Evolutionary conservation across 2,888 invertebrate species (phyloP).

Genomic region (Merodon equestris): DNA sequence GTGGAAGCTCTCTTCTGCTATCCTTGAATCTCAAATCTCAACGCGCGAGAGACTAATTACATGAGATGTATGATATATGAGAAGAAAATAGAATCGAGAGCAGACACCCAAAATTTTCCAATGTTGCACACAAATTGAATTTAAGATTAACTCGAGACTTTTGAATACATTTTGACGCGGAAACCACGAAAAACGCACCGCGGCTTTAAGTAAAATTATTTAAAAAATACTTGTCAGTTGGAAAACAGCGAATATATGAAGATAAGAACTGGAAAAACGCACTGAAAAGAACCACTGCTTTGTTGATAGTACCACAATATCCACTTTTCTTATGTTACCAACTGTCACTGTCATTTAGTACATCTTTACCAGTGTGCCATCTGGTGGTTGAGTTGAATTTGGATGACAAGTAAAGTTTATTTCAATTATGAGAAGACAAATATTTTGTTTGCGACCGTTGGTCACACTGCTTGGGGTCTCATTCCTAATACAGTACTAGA

Average conservation of each 20-base stretch:
- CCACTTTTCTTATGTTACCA: slow-evolving; percentile 56
- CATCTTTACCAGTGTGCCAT: slow-evolving; percentile 39
- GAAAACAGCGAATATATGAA: slow-evolving; percentile 32
- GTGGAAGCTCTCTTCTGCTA: slow-evolving; percentile 39
- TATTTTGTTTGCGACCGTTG: too few species aligned
- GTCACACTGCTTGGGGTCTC: too few species aligned
- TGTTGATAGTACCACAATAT: slow-evolving; percentile 61
- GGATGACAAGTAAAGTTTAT: not conserved
- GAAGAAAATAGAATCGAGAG: slow-evolving; percentile 28
- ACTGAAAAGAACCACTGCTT: slow-evolving; percentile 42
- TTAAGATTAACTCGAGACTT: too few species aligned
- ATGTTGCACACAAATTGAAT: slow-evolving; percentile 41
- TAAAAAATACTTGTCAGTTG: not conserved
- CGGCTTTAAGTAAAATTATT: too few species aligned
- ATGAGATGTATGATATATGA: not conserved
- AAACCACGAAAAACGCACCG: too few species aligned
- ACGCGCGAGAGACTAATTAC: slow-evolving; percentile 39
- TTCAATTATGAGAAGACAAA: too few species aligned
- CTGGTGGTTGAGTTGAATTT: slow-evolving; percentile 7
- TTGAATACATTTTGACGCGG: too few species aligned
- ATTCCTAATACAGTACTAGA: too few species aligned
- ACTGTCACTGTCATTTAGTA: slow-evolving; percentile 56
- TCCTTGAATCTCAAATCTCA: slow-evolving; percentile 1
- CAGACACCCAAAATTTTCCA: slow-evolving; percentile 67
- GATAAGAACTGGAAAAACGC: slow-evolving; percentile 43